These are phyloP conservation scores for Cephalopholis sonnerati DNA, from an alignment of 2,113 vertebrate genomes.

Conservation along the genomic window DNA sequence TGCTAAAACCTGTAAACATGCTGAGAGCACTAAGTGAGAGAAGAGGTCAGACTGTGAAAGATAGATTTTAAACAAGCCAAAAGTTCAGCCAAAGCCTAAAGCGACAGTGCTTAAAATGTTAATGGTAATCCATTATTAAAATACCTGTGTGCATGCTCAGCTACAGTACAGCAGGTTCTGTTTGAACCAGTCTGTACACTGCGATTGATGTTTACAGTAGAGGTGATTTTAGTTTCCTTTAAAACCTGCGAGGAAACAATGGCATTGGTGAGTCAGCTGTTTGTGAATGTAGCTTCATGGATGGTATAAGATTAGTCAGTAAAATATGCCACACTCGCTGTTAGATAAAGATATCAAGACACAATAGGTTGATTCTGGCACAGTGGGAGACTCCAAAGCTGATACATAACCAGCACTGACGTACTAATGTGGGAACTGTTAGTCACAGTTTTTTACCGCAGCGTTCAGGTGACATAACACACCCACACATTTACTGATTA, in stretches of 20 bases:
- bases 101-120: neutral
- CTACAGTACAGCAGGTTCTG: neutral
- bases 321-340: neutral
- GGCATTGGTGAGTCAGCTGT: neutral
- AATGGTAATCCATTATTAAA: neutral
- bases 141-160: neutral
- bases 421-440: neutral
- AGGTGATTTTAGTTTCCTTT: neutral
- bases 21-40: neutral
- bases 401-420: slow-evolving; percentile 8
- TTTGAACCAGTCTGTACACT: neutral
- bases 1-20: neutral
- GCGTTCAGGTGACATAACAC: neutral
- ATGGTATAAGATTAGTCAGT: neutral
- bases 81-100: neutral
- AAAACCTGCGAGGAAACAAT: neutral
- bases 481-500: neutral
- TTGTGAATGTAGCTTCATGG: neutral
- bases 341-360: neutral
- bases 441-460: slow-evolving; percentile 4
- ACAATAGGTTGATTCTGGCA: neutral
- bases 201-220: neutral
- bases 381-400: neutral
- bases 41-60: neutral
- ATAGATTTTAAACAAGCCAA: neutral